Evolutionary conservation across 2,888 invertebrate genomes (phyloP).

Genomic region (Ligdia adustata): DNA sequence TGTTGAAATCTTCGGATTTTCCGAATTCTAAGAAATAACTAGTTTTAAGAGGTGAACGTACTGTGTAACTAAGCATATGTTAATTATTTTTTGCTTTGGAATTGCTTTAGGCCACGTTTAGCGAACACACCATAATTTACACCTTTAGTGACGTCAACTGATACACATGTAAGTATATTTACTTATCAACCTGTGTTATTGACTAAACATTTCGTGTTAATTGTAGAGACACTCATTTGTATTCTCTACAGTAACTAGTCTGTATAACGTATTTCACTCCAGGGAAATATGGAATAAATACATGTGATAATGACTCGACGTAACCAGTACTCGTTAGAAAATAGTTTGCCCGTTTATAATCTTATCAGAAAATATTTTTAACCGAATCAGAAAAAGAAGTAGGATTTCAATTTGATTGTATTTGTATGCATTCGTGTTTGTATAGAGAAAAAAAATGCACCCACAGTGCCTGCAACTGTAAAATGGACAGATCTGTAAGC

Average conservation of each 20-base stretch:
- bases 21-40: conserved; percentile 5
- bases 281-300: no score
- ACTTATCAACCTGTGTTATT: background rate
- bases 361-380: no score
- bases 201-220: background rate
- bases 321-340: no score
- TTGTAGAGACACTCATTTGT: background rate
- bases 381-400: no score
- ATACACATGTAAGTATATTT: conserved; percentile 4
- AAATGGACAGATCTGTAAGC: no score
- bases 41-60: conserved; percentile 17
- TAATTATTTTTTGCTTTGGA: conserved; percentile 1
- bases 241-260: background rate
- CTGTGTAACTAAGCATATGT: conserved; percentile 4
- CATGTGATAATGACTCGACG: no score
- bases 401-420: no score
- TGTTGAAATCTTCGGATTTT: background rate
- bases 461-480: no score
- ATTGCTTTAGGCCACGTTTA: background rate
- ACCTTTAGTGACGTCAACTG: conserved; percentile 1
- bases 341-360: no score
- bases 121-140: conserved; percentile 1
- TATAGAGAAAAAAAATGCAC: no score
- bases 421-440: no score
- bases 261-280: no score